These are phyloP conservation scores for Aphidoletes aphidimyza DNA, from an alignment of 2,888 invertebrate genomes.

Conservation along the genomic window DNA sequence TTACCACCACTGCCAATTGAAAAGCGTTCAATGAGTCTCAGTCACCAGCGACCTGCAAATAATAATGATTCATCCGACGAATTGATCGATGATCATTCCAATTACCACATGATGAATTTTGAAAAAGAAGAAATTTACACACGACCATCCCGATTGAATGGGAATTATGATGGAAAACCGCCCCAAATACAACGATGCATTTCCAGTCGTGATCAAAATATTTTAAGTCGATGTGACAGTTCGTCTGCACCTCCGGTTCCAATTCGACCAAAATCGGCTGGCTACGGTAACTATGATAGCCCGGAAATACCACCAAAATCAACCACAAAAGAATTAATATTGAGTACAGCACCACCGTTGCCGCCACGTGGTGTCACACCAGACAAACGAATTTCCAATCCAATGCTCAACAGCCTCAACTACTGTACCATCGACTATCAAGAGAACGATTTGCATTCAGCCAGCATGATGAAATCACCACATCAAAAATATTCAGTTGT, in stretches of 20 bases:
- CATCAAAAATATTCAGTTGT: slow-evolving; percentile 67
- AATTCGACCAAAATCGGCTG: slow-evolving; percentile 71
- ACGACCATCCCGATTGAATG: slow-evolving; percentile 69
- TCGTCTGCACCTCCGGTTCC: slow-evolving; percentile 71
- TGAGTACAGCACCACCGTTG: slow-evolving; percentile 75
- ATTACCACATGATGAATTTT: slow-evolving; percentile 60
- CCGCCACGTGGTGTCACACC: slow-evolving; percentile 79
- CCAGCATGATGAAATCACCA: slow-evolving; percentile 67
- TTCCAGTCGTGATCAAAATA: slow-evolving; percentile 52
- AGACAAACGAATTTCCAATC: slow-evolving; percentile 66
- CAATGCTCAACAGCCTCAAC: slow-evolving; percentile 56
- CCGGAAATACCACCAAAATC: slow-evolving; percentile 69
- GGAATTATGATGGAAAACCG: slow-evolving; percentile 55
- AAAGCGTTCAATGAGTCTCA: slow-evolving; percentile 69
- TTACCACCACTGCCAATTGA: slow-evolving; percentile 82
- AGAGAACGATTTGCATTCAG: slow-evolving; percentile 64
- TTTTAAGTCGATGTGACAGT: slow-evolving; percentile 58
- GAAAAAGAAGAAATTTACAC: slow-evolving; percentile 79
- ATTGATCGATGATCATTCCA: slow-evolving; percentile 39
- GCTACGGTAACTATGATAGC: slow-evolving; percentile 67
- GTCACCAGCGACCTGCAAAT: slow-evolving; percentile 66
- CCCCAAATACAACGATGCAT: slow-evolving; percentile 49
- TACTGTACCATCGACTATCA: slow-evolving; percentile 61
- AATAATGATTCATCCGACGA: slow-evolving; percentile 2
- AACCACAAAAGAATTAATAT: slow-evolving; percentile 60